Evolutionary conservation across 2,888 invertebrate genomes (phyloP).

Genomic region (Aproaerema taeniolella): DNA sequence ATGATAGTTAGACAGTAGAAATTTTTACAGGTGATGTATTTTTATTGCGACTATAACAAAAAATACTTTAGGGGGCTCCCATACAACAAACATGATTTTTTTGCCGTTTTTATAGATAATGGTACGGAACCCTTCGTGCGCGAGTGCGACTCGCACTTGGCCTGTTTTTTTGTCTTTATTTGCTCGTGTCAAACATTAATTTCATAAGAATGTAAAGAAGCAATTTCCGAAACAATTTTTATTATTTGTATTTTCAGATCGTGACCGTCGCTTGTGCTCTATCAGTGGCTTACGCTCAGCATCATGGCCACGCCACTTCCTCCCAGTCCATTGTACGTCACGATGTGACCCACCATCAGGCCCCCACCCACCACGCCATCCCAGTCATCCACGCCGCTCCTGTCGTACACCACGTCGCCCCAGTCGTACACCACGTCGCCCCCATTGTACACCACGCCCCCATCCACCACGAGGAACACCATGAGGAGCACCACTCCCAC

Average conservation of each 20-base stretch:
- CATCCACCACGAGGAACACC: conserved; percentile 19
- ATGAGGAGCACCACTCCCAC: conserved; percentile 37
- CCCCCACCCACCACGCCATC: conserved; percentile 25
- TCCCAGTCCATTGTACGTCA: conserved; percentile 38
- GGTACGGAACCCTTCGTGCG: too few species aligned
- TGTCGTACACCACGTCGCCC: conserved; percentile 18
- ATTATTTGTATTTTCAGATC: conserved; percentile 3
- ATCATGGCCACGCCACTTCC: conserved; percentile 22
- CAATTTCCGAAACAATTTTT: background rate
- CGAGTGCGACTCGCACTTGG: too few species aligned
- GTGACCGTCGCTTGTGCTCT: conserved; percentile 4
- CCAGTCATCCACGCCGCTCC: conserved; percentile 18
- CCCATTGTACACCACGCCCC: conserved; percentile 18
- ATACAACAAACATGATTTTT: too few species aligned
- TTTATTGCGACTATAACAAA: too few species aligned
- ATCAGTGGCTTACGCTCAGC: conserved; percentile 11
- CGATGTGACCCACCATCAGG: conserved; percentile 8
- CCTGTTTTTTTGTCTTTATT: too few species aligned
- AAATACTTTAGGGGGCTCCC: too few species aligned
- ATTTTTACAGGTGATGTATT: too few species aligned
- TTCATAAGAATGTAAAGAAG: conserved; percentile 1
- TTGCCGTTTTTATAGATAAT: too few species aligned
- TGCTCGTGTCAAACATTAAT: too few species aligned
- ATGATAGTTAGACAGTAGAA: too few species aligned
- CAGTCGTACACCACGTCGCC: conserved; percentile 7